Base-by-base conservation (phyloP, 2,797 vertebrate genomes). In the Oreochromis mossambicus region DNA sequence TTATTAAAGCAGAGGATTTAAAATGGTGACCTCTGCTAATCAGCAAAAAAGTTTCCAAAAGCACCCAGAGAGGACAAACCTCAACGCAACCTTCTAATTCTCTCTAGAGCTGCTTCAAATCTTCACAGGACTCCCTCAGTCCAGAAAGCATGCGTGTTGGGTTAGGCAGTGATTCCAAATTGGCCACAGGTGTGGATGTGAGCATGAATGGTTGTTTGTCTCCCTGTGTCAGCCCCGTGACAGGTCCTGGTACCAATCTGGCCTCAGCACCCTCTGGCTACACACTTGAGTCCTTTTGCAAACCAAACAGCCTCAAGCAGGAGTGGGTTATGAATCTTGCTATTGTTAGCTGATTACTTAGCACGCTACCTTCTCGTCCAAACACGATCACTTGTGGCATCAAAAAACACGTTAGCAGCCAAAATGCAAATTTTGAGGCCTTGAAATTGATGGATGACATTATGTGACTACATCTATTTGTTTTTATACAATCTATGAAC, bases 111-210 rank as follows among this genome's bases (percentile, higher is more conserved):
- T 12, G 7, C 26, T 75, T 75, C 17, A 50, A 50, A 75, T 50
- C 17, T 50, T n/a, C 10, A 32, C 70, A 75, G 70, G 70, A 19
- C 43, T 50, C 43, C 24, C 68, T n/a, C 17, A 75, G 41, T 73
- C 10, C 24, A 48, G 26, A 70, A 73, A 73, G 26, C 24, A 73
- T 32, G 6, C 0, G 0, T 32, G 43, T 13, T 0, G 2, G 14
- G 4, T 50, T 75, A n/a, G 46, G 17, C 26, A 19, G 17, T 75
- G 26, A 50, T 75, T 75, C 43, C 10, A 50, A 75, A 75, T 50
- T 32, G 43, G 70, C 46, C 43, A 46, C 70, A 75, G 43, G 70
- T 50, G 43, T 75, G 70, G 24, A 75, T 50, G 46, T n/a, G 7
- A 32, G 17, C 26, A 32, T 75, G 70, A 75, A 50, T 19, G 43